A percentile compares a stretch with the other conserved stretches of the same genome.
These are phyloP conservation scores for Rhopalosiphum nymphaeae DNA, from an alignment of 2,888 invertebrate species.

Conservation along the genomic window DNA sequence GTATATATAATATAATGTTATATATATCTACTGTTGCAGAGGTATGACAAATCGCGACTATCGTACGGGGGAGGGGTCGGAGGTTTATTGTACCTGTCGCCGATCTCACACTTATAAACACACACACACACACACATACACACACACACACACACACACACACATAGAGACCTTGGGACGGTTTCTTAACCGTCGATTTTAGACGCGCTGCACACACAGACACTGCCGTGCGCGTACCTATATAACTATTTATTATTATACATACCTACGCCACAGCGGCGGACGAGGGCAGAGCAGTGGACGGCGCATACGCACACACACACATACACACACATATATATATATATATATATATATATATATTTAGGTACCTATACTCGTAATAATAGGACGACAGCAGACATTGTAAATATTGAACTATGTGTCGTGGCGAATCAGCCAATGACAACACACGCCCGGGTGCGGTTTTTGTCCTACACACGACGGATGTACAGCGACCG, in stretches of 20 bases:
- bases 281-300: not conserved
- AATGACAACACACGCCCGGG: conserved; percentile 55
- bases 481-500: not conserved
- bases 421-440: conserved; percentile 61
- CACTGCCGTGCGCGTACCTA: too few relatives aligned
- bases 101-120: too few relatives aligned
- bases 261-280: not conserved
- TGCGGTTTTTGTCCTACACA: conserved; percentile 32
- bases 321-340: too few relatives aligned
- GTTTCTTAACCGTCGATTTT: conserved; percentile 59
- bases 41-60: conserved; percentile 44
- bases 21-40: not conserved
- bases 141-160: not conserved
- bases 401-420: conserved; percentile 64
- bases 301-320: not conserved
- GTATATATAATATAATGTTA: not conserved
- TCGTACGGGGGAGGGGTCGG: not conserved
- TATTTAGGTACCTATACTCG: too few relatives aligned
- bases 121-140: not conserved
- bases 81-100: conserved; percentile 45
- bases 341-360: too few relatives aligned
- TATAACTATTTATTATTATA: not conserved
- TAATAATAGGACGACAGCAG: conserved; percentile 34
- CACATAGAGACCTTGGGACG: conserved; percentile 49
- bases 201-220: not conserved